Evolutionary conservation across 2,888 invertebrate genomes (phyloP).

Genomic region (Lamellibrachia satsuma): DNA sequence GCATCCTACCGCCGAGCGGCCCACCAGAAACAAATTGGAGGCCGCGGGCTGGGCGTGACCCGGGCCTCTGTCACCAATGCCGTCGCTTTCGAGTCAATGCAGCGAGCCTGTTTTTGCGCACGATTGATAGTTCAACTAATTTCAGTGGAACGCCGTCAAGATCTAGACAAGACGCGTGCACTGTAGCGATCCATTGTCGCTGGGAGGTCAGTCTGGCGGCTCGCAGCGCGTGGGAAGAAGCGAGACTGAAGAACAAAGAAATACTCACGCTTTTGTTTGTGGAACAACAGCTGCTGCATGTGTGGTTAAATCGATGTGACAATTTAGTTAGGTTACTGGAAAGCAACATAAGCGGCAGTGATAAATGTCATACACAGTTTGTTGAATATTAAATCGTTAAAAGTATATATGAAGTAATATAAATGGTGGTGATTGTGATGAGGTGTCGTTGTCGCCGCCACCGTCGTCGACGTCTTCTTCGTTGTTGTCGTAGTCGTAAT

Average conservation of each 20-base stretch:
- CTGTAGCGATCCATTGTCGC: conserved; percentile 17
- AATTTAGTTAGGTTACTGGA: neutral
- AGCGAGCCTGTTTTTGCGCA: neutral
- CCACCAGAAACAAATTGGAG: neutral
- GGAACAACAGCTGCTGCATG: neutral
- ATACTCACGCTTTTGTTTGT: neutral
- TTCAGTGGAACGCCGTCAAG: conserved; percentile 6
- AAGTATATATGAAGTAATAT: neutral
- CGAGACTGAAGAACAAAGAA: neutral
- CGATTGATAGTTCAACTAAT: conserved; percentile 12
- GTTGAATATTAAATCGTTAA: neutral
- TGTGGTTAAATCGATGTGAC: neutral
- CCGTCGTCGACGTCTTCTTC: no score
- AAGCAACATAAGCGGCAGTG: neutral
- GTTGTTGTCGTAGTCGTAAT: no score
- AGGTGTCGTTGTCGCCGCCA: no score
- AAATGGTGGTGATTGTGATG: no score
- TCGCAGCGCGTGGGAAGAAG: neutral
- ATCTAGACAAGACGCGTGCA: neutral
- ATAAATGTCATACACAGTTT: neutral
- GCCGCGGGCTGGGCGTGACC: neutral
- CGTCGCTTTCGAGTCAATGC: neutral
- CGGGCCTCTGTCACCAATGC: neutral
- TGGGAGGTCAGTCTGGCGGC: neutral
- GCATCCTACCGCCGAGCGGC: neutral